Evolutionary conservation across 2,113 vertebrate genomes (phyloP).

Genomic region (Edolisoma coerulescens): DNA sequence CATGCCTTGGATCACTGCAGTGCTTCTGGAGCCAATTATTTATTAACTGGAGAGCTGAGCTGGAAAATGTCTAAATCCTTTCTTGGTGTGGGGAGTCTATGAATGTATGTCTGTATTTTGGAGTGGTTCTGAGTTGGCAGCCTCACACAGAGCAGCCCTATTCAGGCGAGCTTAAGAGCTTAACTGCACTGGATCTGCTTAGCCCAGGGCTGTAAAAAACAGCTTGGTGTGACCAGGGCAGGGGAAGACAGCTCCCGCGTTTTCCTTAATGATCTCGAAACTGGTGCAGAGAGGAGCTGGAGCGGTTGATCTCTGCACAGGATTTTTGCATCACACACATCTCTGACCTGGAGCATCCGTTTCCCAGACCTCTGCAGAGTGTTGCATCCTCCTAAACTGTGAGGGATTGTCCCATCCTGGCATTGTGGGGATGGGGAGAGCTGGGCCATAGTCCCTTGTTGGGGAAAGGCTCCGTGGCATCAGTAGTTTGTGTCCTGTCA

Average conservation of each 20-base stretch:
- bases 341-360: neutral
- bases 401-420: neutral
- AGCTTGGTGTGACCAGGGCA: neutral
- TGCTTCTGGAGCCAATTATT: neutral
- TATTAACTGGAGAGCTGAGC: neutral
- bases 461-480: neutral
- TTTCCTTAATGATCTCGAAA: neutral
- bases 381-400: neutral
- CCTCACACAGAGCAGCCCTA: neutral
- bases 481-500: neutral
- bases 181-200: neutral
- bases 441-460: neutral
- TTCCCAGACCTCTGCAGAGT: neutral
- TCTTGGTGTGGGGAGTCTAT: neutral
- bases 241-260: neutral
- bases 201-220: neutral
- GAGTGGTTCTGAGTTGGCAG: neutral
- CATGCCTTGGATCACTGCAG: neutral
- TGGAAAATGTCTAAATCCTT: neutral
- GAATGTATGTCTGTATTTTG: neutral
- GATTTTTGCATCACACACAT: neutral
- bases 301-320: neutral
- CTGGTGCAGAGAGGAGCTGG: neutral
- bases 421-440: neutral
- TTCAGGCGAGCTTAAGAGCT: slow-evolving; percentile 30